A percentile compares a stretch with the other conserved stretches of the same genome.
Evolutionary conservation across 2,888 invertebrate species (phyloP).

Genomic region (Osedax fenrisi): DNA sequence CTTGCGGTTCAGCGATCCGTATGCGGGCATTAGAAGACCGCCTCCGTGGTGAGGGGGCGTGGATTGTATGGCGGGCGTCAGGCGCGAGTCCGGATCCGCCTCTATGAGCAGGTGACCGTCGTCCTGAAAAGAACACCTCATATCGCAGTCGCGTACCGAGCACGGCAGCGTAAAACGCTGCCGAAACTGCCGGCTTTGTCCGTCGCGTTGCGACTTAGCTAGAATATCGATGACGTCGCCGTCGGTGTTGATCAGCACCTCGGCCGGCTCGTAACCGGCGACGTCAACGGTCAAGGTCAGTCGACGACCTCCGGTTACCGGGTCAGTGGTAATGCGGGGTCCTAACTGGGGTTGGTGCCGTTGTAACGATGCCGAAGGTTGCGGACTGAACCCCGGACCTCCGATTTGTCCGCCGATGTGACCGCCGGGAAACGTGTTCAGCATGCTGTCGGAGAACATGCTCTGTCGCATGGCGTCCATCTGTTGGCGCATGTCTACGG

Average conservation of each 20-base stretch:
- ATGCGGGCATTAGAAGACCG: neutral
- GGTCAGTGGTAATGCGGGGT: neutral
- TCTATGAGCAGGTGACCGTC: neutral
- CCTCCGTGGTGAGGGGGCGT: neutral
- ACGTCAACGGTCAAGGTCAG: neutral
- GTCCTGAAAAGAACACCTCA: neutral
- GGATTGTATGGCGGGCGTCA: neutral
- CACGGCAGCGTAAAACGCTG: neutral
- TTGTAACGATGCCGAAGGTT: neutral
- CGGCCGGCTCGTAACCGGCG: constrained; percentile 1
- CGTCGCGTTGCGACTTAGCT: neutral
- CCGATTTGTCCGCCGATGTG: neutral
- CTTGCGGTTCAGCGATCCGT: neutral
- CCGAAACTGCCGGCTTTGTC: constrained; percentile 1
- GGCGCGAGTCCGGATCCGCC: neutral
- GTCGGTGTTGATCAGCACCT: constrained; percentile 12
- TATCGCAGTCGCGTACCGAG: neutral
- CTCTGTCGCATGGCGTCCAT: neutral
- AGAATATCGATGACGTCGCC: neutral
- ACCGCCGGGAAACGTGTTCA: no score
- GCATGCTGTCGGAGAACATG: neutral
- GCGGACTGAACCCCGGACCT: neutral
- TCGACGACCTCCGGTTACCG: neutral
- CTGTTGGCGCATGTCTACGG: neutral
- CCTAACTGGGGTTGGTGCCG: neutral